Evolutionary conservation across 2,797 vertebrate species (phyloP), one percentile per base, ranked within the genome.

Genomic region (Momotus momota): DNA sequence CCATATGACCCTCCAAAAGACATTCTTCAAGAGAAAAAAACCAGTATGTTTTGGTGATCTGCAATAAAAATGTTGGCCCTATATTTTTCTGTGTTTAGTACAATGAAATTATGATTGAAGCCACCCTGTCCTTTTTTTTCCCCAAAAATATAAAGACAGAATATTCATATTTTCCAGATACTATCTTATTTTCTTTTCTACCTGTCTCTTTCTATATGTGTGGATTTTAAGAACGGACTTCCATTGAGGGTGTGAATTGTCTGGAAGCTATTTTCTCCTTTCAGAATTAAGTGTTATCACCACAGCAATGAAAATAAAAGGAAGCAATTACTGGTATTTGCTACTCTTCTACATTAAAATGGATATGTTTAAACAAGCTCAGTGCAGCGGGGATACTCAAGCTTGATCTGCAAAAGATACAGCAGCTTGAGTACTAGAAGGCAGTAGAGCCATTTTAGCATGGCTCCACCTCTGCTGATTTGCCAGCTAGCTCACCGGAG

Each of bases 61-160:
- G 8, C 41, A 57, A 7, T 62, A 49, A 57, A 91, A 88, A 26
- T 29, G 2, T 52, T 91, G 64, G n/a, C 46, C 85, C 5, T 45
- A 6, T 48, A 9, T 54, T 66, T 85, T 61, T 48, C 54, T 70
- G 13, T 81, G 33, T 67, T 83, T 35, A 1, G 1, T 72, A 69
- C 45, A 65, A n/a, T 12, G 71, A 29, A 12, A 7, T 79, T 72
- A 25, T 57, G 38, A 31, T 31, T 62, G 40, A 31, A 88, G 41
- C 35, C 15, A 45, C 0, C 4, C 16, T 3, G 6, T 51, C 14
- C 3, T 22, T 71, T 79, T 79, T 33, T 1, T 0, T 3, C 31
- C 27, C 38, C 14, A 33, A 31, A 67, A 48, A 10, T 29, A 65
- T 14, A 22, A 79, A 69, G 33, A 58, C 14, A 70, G 35, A 72